Evolutionary conservation across 2,888 invertebrate species (phyloP).

Genomic region (Lycaena phlaeas): DNA sequence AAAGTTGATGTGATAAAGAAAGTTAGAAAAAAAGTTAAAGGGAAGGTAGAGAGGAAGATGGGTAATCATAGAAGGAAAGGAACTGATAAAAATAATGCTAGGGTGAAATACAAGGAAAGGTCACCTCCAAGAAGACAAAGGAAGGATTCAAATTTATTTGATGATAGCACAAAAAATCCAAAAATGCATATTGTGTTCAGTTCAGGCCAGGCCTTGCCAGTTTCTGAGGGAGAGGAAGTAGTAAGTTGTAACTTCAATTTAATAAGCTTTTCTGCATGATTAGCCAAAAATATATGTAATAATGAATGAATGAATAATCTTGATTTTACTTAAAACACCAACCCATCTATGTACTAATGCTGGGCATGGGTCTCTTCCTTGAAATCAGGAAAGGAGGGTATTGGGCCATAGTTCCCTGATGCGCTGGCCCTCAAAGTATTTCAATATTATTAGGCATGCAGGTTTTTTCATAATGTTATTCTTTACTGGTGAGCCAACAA

Average conservation of each 20-base stretch:
- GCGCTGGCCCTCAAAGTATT: too few relatives aligned
- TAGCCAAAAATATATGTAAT: too few relatives aligned
- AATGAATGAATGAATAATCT: too few relatives aligned
- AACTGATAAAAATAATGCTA: slow-evolving; percentile 34
- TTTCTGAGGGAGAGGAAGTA: slow-evolving; percentile 75
- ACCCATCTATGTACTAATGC: too few relatives aligned
- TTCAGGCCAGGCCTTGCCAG: slow-evolving; percentile 65
- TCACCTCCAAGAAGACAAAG: slow-evolving; percentile 42
- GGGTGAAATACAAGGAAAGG: slow-evolving; percentile 43
- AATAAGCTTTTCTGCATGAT: too few relatives aligned
- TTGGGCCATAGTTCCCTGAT: too few relatives aligned
- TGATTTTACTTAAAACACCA: too few relatives aligned
- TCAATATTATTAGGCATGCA: too few relatives aligned
- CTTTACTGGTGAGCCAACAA: too few relatives aligned
- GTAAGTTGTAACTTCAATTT: slow-evolving; percentile 36
- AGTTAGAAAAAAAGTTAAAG: slow-evolving; percentile 27
- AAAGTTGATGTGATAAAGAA: slow-evolving; percentile 31
- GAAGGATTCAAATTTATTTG: slow-evolving; percentile 47
- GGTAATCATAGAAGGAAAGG: slow-evolving; percentile 60
- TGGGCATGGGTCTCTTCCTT: too few relatives aligned
- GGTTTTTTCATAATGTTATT: too few relatives aligned
- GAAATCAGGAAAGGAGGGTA: too few relatives aligned
- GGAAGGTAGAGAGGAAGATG: slow-evolving; percentile 43
- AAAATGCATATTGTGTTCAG: slow-evolving; percentile 67
- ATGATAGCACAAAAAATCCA: slow-evolving; percentile 50